A percentile compares a stretch with the other conserved stretches of the same genome.
Conservation (phyloP, 2,888 invertebrate genomes). For the Zelleria hepariella region DNA sequence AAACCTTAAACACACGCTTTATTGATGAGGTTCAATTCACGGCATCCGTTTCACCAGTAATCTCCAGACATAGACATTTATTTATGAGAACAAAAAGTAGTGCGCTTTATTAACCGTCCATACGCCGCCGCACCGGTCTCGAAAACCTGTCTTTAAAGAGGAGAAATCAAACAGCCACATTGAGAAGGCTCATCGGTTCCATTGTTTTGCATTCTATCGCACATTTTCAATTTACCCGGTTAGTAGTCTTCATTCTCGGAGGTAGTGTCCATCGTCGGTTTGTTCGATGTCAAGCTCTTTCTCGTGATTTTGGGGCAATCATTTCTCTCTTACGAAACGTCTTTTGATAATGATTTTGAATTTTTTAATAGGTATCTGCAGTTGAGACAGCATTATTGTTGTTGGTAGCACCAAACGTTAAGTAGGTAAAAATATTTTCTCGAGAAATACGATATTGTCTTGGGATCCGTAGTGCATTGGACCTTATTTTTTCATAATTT, state of each 20-base stretch:
- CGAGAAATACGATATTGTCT: too few relatives aligned
- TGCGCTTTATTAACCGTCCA: conserved; percentile 57
- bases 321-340: neutral
- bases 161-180: conserved; percentile 35
- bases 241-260: neutral
- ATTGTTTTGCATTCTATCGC: neutral
- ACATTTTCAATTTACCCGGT: neutral
- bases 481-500: too few relatives aligned
- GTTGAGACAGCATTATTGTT: too few relatives aligned
- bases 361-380: too few relatives aligned
- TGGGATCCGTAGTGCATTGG: too few relatives aligned
- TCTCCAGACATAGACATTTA: conserved; percentile 22
- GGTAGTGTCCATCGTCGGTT: neutral
- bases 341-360: too few relatives aligned
- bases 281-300: neutral
- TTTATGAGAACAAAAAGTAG: conserved; percentile 64
- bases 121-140: conserved; percentile 10
- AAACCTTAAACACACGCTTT: neutral
- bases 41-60: neutral
- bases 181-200: neutral
- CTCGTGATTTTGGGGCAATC: neutral
- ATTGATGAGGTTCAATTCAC: neutral
- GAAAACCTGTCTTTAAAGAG: conserved; percentile 36
- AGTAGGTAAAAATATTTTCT: too few relatives aligned
- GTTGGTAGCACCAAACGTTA: too few relatives aligned